A percentile compares a stretch with the other conserved stretches of the same genome.
Conservation (phyloP, 2,888 invertebrate genomes). For the Sarcophaga rosellei region DNA sequence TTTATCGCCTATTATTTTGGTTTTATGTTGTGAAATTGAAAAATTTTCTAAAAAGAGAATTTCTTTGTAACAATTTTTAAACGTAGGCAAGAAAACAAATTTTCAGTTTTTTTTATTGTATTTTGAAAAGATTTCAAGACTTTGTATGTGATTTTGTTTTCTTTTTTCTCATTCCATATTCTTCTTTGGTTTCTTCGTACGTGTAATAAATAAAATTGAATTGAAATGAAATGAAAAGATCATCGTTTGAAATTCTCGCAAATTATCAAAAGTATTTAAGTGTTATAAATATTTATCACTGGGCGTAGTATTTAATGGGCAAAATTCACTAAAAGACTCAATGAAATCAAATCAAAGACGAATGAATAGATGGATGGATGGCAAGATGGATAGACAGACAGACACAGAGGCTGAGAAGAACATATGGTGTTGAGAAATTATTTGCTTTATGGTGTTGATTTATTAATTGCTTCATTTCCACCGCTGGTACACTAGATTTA, state of each 20-base stretch:
- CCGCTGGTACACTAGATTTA: not conserved
- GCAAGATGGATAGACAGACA: not conserved
- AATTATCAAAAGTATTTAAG: conserved; percentile 66
- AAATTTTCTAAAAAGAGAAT: no score
- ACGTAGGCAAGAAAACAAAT: not conserved
- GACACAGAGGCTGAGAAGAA: not conserved
- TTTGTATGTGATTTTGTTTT: no score
- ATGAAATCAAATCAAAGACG: not conserved
- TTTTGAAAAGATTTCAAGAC: not conserved
- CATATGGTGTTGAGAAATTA: conserved; percentile 45
- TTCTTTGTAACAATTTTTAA: not conserved
- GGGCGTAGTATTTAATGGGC: conserved; percentile 45
- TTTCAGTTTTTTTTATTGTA: not conserved
- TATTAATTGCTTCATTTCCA: conserved; percentile 62
- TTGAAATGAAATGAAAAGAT: conserved; percentile 17
- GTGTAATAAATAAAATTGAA: conserved; percentile 47
- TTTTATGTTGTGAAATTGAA: not conserved
- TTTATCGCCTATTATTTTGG: not conserved
- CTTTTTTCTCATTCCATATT: not conserved
- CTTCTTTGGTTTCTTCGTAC: conserved; percentile 5
- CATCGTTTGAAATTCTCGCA: conserved; percentile 67
- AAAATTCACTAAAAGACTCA: not conserved
- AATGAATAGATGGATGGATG: not conserved
- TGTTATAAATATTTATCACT: conserved; percentile 63
- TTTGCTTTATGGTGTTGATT: conserved; percentile 62